Conservation (phyloP, 2,797 vertebrate species). For the Rhodeus uyekii region DNA sequence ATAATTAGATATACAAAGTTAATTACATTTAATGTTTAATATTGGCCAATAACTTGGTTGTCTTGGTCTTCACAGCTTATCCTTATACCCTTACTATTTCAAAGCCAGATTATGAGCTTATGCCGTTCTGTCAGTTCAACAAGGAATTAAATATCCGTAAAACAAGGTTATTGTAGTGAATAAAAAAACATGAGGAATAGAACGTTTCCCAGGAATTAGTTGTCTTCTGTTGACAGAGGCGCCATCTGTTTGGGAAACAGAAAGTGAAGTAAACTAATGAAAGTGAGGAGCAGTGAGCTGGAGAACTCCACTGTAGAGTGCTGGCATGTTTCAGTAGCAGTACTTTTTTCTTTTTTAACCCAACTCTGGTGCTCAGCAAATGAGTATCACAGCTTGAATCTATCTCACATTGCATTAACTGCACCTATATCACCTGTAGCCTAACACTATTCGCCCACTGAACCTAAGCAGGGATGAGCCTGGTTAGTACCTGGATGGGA, state of each 20-base stretch:
- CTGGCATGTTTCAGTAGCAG: neutral
- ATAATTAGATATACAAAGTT: neutral
- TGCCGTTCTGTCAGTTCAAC: conserved; percentile 5
- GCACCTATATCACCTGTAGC: no score
- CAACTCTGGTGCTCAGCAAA: neutral
- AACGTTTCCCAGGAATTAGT: conserved; percentile 31
- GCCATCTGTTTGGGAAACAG: conserved; percentile 53
- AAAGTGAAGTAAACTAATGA: conserved; percentile 47
- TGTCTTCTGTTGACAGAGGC: conserved; percentile 28
- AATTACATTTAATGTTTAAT: neutral
- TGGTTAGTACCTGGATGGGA: no score
- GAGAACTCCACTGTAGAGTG: conserved; percentile 1
- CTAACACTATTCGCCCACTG: no score
- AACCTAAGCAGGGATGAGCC: no score
- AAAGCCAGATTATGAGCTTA: conserved; percentile 22
- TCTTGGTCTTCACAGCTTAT: neutral
- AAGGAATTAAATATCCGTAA: conserved; percentile 14
- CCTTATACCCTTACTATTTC: neutral
- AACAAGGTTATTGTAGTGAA: conserved; percentile 8
- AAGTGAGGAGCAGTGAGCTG: conserved; percentile 26
- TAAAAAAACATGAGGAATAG: conserved; percentile 17
- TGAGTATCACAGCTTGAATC: conserved; percentile 26
- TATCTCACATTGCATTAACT: conserved; percentile 11
- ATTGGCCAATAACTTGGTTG: neutral
- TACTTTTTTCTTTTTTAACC: conserved; percentile 8